A percentile compares a stretch with the other conserved stretches of the same genome.
These are phyloP conservation scores for Lepidostoma basale DNA, from an alignment of 1,140 invertebrate genomes.

Conservation along the genomic window DNA sequence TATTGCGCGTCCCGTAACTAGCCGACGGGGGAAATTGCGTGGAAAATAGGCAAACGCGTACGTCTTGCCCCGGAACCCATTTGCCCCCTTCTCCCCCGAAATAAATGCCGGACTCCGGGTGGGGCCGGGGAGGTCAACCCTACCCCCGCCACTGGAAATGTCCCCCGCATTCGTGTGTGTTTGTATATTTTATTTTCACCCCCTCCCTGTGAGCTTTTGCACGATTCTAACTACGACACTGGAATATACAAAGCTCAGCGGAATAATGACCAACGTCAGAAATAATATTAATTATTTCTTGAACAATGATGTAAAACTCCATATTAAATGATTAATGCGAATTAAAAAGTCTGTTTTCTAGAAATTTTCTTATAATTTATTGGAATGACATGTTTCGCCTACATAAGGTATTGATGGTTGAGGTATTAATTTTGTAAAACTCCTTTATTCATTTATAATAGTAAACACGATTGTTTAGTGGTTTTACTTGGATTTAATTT, in stretches of 20 bases:
- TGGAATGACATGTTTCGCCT: too few species aligned
- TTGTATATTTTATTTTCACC: slow-evolving; percentile 14
- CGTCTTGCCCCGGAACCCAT: slow-evolving; percentile 7
- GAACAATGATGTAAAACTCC: too few species aligned
- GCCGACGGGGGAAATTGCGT: slow-evolving; percentile 44
- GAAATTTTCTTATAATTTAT: too few species aligned
- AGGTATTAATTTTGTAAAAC: too few species aligned
- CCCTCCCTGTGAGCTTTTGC: background rate
- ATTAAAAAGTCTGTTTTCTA: too few species aligned
- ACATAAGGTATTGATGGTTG: too few species aligned
- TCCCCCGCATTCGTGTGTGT: background rate
- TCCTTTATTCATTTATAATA: too few species aligned
- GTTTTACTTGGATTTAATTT: too few species aligned
- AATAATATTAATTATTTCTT: background rate
- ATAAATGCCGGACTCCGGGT: slow-evolving; percentile 11
- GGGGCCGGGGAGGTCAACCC: background rate
- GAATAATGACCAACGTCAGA: background rate
- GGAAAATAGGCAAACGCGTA: slow-evolving; percentile 43
- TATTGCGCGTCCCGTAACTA: slow-evolving; percentile 44
- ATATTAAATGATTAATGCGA: too few species aligned
- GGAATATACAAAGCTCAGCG: background rate
- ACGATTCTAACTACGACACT: background rate
- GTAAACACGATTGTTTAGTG: too few species aligned
- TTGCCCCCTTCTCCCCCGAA: background rate
- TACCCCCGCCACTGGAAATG: background rate